Conservation (phyloP, 2,113 vertebrate species). For the human region DNA sequence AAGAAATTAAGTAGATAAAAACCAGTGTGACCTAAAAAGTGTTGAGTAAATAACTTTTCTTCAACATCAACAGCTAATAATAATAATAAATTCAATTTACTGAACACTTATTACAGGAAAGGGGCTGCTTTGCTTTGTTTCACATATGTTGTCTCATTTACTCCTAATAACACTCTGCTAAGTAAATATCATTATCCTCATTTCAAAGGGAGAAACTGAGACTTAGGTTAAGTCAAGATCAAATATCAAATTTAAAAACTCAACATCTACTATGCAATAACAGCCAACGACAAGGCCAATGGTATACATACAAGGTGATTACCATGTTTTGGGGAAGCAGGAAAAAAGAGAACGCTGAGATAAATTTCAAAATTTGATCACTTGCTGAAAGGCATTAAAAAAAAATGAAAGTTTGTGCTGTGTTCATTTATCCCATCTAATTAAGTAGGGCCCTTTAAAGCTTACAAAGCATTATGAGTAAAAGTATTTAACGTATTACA, state of each 20-base stretch:
- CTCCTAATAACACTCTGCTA: background rate
- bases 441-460: background rate
- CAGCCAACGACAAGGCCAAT: background rate
- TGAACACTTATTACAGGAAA: background rate
- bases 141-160: background rate
- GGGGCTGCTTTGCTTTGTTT: background rate
- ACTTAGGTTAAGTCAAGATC: background rate
- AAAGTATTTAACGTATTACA: background rate
- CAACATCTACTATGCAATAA: background rate
- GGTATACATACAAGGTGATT: background rate
- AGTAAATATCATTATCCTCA: background rate
- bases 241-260: background rate
- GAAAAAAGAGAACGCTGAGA: background rate
- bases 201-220: conserved; percentile 4
- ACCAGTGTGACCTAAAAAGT: background rate
- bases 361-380: background rate
- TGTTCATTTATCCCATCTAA: background rate
- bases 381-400: background rate
- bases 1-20: conserved; percentile 21
- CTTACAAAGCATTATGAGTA: background rate
- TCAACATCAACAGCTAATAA: background rate
- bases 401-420: background rate
- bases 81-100: background rate
- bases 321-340: background rate
- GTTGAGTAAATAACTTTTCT: background rate